These are phyloP conservation scores for Argyrosomus regius DNA, from an alignment of 2,797 vertebrate species.

Conservation along the genomic window DNA sequence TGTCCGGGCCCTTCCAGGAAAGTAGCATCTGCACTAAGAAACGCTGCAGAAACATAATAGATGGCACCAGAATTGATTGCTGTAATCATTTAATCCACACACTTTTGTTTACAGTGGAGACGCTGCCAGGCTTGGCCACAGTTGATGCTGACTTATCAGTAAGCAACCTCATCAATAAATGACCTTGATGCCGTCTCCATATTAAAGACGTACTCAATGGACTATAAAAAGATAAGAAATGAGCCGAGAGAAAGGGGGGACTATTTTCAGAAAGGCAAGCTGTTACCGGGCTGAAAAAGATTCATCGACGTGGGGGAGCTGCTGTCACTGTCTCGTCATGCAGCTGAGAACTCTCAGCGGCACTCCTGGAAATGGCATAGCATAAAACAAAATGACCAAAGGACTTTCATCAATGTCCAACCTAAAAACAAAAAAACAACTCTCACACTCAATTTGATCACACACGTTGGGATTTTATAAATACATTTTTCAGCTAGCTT, in stretches of 20 bases:
- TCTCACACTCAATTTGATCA: slow-evolving; percentile 21
- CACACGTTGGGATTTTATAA: slow-evolving; percentile 12
- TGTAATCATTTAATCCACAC: slow-evolving; percentile 59
- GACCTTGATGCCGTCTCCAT: slow-evolving; percentile 25
- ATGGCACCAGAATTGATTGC: slow-evolving; percentile 32
- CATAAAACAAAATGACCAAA: slow-evolving; percentile 44
- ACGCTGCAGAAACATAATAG: slow-evolving; percentile 32
- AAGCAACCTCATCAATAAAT: slow-evolving; percentile 55
- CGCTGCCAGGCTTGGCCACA: slow-evolving; percentile 46
- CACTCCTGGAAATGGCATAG: slow-evolving; percentile 22
- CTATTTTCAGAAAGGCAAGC: slow-evolving; percentile 17
- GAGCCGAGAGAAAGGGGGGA: not conserved
- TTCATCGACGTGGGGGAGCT: not conserved
- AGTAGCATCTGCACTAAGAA: slow-evolving; percentile 4
- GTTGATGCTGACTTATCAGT: slow-evolving; percentile 60
- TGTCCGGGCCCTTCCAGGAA: not conserved
- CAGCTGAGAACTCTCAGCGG: slow-evolving; percentile 3
- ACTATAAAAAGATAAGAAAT: slow-evolving; percentile 36
- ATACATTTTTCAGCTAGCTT: slow-evolving; percentile 9
- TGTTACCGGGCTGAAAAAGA: slow-evolving; percentile 17
- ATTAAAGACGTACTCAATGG: slow-evolving; percentile 41
- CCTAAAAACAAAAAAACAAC: slow-evolving; percentile 12
- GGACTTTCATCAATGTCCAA: slow-evolving; percentile 45
- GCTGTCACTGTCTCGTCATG: not conserved
- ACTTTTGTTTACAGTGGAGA: slow-evolving; percentile 53